Evolutionary conservation across 92 coral and sea anemone species (phyloP), one percentile per base, ranked within the genome.

Genomic region (Paragorgia papillata): DNA sequence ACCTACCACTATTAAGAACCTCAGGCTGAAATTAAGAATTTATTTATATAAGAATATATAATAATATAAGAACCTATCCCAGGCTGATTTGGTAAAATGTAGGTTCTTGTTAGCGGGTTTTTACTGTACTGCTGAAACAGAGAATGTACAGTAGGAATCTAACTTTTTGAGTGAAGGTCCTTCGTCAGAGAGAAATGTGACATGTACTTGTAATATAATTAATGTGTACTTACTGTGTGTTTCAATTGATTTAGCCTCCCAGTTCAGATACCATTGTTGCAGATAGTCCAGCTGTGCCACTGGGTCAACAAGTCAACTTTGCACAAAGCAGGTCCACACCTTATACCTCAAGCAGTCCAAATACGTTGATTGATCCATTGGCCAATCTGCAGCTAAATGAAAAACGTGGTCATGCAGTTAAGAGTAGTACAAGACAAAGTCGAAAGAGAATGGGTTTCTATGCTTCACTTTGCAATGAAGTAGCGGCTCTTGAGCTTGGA

Each of bases 391-490:
- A 35, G 2, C 8, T 71, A 19, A 19, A 34, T 10, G 62, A 53
- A 10, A 55, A 25, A 13, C 64, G 48, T 15, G 35, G 32, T 7
- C 14, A 46, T 7, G n/a, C 17, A 46, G 53, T 46, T 46, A 2
- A n/a, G 2, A 15, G 53, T 2, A 46, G 53, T n/a, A 6, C 53
- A 9, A 46, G 53, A 46, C 53, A 37, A 30, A 27, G 34, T 60
- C 76, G 78, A 19, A 55, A 49, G 41, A 57, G 78, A 15, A 34
- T 55, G 30, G 78, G 78, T 18, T 71, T 71, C 64, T 71, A 71
- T 57, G 41, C 78, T 1, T 71, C 78, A 20, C 57, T 71, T 57
- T 71, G 78, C 53, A 55, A 54, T 19, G 78, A 71, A 17, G 58
- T 53, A 33, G 20, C 29, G 4, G 29, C 32, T 19, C 43, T 50